Evolutionary conservation across 2,797 vertebrate species (phyloP).

Genomic region (Acanthis flammea): DNA sequence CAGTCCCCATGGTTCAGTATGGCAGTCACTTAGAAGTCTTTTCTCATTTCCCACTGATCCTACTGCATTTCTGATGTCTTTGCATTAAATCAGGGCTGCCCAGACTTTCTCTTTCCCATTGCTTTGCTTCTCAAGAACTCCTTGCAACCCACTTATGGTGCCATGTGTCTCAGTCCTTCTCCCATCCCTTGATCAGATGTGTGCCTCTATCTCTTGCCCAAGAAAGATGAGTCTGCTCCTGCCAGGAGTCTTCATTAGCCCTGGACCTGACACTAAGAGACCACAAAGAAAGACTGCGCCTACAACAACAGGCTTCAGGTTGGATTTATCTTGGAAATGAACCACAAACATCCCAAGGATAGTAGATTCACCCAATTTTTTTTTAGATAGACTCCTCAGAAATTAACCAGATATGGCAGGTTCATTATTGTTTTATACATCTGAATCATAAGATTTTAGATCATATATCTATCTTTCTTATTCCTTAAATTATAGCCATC

Average conservation of each 20-base stretch:
- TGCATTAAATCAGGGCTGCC: background rate
- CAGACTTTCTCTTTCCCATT: background rate
- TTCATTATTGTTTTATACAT: background rate
- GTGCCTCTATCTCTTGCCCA: background rate
- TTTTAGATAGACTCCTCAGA: background rate
- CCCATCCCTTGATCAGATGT: background rate
- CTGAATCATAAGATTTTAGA: background rate
- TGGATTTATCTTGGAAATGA: background rate
- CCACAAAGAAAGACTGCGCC: background rate
- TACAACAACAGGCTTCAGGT: background rate
- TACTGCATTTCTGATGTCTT: background rate
- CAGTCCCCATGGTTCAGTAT: background rate
- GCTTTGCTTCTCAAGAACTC: background rate
- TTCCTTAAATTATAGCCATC: background rate
- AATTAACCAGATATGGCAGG: background rate
- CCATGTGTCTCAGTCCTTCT: background rate
- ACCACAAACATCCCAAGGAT: background rate
- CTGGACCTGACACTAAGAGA: background rate
- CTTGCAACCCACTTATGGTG: background rate
- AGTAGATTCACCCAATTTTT: background rate
- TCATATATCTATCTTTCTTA: background rate
- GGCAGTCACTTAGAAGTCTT: background rate
- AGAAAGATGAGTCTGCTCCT: background rate
- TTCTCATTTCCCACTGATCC: background rate
- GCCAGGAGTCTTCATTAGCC: background rate